Base-by-base conservation (phyloP, 2,113 vertebrate genomes). In the Poeciliopsis prolifica region DNA sequence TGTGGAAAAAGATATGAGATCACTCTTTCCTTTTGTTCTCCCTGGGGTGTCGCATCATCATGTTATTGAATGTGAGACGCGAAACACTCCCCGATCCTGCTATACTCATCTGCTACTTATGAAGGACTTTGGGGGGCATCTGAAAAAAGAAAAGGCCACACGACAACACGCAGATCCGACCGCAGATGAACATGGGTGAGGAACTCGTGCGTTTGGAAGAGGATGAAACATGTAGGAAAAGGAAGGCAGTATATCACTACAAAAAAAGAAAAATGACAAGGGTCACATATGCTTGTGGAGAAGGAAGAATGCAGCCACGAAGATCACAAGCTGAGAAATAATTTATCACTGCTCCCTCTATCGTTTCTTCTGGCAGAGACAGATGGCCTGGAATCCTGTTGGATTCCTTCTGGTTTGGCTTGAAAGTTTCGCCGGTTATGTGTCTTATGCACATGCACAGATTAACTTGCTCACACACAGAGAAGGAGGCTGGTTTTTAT, bases 261-360 rank as follows among this genome's bases (percentile, higher is more conserved):
- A 37, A 37, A 37, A 35, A 37, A 37, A 11, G 72, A 74, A 87
- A 68, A 87, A 89, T 88, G 89, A 91, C 84, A 83, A 80, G 83
- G 88, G 91, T 92, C 91, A 92, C 92, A 92, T 91, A 66, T 94
- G 92, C 78, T 88, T 89, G 81, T 85, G 86, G 88, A 92, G 86
- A 88, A 74, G 84, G 85, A 92, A 87, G 87, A 92, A 86, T 87
- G 87, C 79, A 85, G 78, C 84, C 79, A 65, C 8, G 64, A 83
- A 91, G 91, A 93, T 92, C 90, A 92, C 85, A 92, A 91, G 91
- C 82, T 82, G 75, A 89, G 83, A 90, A 92, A 94, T 90, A 77
- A 92, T 93, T 91, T 83, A 92, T 91, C 86, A 91, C 83, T 63
- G 76, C 78, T 85, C 81, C 79, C 78, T 84, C 81, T 83, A 83